A percentile compares a stretch with the other conserved stretches of the same genome.
Evolutionary conservation across 1,140 invertebrate species (phyloP).

Genomic region (Brachionus rotundiformis): DNA sequence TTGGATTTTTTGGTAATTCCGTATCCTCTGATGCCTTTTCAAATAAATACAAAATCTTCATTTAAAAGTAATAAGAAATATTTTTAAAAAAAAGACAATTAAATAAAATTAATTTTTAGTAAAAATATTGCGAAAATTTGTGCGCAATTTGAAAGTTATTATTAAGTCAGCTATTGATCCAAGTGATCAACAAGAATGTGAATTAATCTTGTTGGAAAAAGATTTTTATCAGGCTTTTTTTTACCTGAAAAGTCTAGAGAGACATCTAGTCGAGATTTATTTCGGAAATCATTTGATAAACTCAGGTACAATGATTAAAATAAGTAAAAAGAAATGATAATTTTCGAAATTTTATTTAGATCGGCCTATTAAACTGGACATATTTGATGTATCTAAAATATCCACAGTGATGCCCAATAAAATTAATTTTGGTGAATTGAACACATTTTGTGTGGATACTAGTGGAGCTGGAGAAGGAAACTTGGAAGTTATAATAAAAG

Average conservation of each 20-base stretch:
- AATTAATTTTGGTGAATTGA: constrained; percentile 33
- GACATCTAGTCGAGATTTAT: not conserved
- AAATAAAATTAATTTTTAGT: not conserved
- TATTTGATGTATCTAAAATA: constrained; percentile 36
- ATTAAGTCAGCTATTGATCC: not conserved
- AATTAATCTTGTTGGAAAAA: constrained; percentile 1
- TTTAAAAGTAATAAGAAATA: not conserved
- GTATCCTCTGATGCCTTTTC: constrained; percentile 15
- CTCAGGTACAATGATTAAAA: constrained; percentile 43
- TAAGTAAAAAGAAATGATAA: not conserved
- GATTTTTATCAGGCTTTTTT: constrained; percentile 30
- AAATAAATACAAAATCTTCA: not conserved
- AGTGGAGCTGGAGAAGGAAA: constrained; percentile 48
- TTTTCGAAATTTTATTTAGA: not conserved
- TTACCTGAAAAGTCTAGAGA: not conserved
- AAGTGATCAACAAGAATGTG: not conserved
- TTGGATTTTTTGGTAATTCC: constrained; percentile 25
- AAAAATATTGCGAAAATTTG: constrained; percentile 38
- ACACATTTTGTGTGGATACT: constrained; percentile 46
- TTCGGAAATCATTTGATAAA: constrained; percentile 9
- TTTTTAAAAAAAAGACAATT: not conserved
- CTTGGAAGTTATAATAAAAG: constrained; percentile 46
- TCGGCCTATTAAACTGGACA: not conserved
- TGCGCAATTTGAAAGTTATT: not conserved
- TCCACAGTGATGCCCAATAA: not conserved